These are phyloP conservation scores for Noctua janthina DNA, from an alignment of 2,888 invertebrate genomes.

Conservation along the genomic window DNA sequence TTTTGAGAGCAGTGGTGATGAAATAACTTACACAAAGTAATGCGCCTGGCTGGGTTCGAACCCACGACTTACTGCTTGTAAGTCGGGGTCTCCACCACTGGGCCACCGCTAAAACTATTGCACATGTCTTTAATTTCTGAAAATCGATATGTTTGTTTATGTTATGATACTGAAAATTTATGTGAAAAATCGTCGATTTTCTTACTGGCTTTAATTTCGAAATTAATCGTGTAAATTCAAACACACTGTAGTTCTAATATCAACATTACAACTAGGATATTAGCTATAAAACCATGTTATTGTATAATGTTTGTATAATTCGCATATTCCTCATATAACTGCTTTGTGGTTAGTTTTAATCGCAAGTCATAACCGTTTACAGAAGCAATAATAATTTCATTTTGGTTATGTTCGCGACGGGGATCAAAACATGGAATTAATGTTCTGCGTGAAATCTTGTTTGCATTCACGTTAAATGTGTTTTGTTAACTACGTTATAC, in stretches of 20 bases:
- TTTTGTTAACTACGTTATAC: constrained; percentile 65
- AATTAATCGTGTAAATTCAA: neutral
- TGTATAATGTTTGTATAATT: constrained; percentile 59
- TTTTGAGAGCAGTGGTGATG: too few species aligned
- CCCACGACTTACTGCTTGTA: too few species aligned
- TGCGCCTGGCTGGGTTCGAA: too few species aligned
- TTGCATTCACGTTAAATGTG: constrained; percentile 77
- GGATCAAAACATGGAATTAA: constrained; percentile 84
- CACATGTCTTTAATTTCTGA: neutral
- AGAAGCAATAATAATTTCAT: constrained; percentile 88
- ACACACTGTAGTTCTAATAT: constrained; percentile 71
- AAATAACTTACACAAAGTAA: too few species aligned
- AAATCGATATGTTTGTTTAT: neutral
- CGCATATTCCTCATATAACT: constrained; percentile 65
- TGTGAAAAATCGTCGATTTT: neutral
- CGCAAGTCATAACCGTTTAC: constrained; percentile 86
- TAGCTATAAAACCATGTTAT: constrained; percentile 75
- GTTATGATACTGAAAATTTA: neutral
- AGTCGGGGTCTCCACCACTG: too few species aligned
- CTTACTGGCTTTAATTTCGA: neutral
- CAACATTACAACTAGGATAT: constrained; percentile 72
- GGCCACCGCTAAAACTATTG: too few species aligned
- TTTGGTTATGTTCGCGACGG: constrained; percentile 77
- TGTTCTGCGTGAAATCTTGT: constrained; percentile 74
- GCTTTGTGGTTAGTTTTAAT: constrained; percentile 86